Evolutionary conservation across 2,888 invertebrate species (phyloP), one percentile per base, ranked within the genome.

Genomic region (Zygaena filipendulae): DNA sequence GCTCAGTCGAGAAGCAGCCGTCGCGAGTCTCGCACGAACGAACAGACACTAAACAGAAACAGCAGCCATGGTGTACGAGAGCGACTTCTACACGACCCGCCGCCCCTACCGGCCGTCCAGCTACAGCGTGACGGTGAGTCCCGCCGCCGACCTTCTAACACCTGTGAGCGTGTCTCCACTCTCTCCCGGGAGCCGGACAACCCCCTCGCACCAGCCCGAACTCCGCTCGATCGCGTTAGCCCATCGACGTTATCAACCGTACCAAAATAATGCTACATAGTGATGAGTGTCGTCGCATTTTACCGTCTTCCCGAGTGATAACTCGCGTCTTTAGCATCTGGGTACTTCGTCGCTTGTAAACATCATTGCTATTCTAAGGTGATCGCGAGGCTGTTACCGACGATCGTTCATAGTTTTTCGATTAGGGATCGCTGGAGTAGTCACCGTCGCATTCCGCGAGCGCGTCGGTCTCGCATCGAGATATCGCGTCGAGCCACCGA

Each of bases 41-140:
- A 70, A 42, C 42, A 45, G 42, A 41, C 47, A 49, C n/a, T n/a
- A n/a, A n/a, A n/a, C 48, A 48, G 53, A 62, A 66, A 56, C 68
- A 72, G 62, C 66, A 50, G 85, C 82, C 77, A 93, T 93, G 92
- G 92, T 92, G 82, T 92, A 92, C 88, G 91, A 92, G 83, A 90
- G 90, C 84, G 92, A 92, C 82, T 93, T 91, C 82, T 91, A 91
- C 80, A 92, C 92, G 59, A 90, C 90, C 74, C 88, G 92, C 81
- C 87, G 92, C 81, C 89, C 91, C 45, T 84, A 88, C 71, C 81
- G 90, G 75, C 88, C 85, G 40, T 89, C 89, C 82, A 87, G 86
- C 67, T 84, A 88, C 69, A 90, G 92, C 88, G 90, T 92, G 82
- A 87, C 91, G 85, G 74, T 66, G 43, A 71, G 71, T 71, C 42